phyloP scores from a whole-genome alignment of 2,113 vertebrate species.

The Peromyscus leucopus region DNA sequence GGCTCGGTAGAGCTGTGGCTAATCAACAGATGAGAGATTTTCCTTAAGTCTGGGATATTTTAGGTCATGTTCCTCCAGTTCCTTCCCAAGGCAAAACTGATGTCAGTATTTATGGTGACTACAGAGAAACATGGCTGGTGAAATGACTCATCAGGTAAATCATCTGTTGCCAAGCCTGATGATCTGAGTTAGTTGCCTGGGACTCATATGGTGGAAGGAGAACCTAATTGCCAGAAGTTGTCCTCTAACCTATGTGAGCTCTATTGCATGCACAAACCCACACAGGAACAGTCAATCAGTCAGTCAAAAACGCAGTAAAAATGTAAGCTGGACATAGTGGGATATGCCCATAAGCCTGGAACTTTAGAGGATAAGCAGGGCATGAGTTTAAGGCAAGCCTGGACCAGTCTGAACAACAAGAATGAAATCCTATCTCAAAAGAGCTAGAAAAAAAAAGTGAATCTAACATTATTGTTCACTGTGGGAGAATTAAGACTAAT shows the following conservation, averaged over 20 bases:
- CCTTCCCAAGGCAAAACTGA: background rate
- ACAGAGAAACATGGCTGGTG: background rate
- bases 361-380: background rate
- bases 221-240: background rate
- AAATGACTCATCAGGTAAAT: background rate
- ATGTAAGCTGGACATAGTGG: background rate
- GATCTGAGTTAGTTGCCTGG: background rate
- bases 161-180: background rate
- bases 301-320: background rate
- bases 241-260: background rate
- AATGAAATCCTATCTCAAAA: background rate
- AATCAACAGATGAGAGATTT: background rate
- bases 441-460: background rate
- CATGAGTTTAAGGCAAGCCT: background rate
- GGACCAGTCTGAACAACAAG: background rate
- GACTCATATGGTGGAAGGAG: background rate
- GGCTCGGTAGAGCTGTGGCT: background rate
- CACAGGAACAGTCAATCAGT: background rate
- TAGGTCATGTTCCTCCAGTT: background rate
- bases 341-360: background rate
- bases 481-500: background rate
- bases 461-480: background rate
- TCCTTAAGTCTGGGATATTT: background rate
- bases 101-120: background rate
- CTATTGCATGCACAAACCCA: background rate